Evolutionary conservation across 2,797 vertebrate species (phyloP), one percentile per base, ranked within the genome.

Genomic region (Alauda arvensis): DNA sequence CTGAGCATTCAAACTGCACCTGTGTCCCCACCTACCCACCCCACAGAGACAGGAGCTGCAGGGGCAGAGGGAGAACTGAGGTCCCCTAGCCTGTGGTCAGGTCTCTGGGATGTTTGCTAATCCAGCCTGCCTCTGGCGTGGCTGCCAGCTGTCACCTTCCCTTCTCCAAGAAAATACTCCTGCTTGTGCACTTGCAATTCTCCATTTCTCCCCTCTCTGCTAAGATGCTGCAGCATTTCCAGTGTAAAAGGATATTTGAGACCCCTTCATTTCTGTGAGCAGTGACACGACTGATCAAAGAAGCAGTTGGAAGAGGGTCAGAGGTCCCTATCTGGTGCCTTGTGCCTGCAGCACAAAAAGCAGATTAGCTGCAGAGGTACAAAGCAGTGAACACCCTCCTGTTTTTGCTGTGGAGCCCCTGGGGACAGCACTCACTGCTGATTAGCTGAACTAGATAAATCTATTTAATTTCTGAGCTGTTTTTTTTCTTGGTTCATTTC

Each of bases 321-420:
- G 28, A 13, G 37, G 34, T 71, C 37, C 72, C 57, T 53, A 2
- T 53, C 60, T 70, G 65, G 21, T 56, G 63, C 52, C 69, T 68
- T 1, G 2, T 37, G 60, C 56, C 82, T 55, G 34, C 46, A 33
- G 24, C 83, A 60, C 1, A 8, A 53, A 55, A 67, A 81, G 39
- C 52, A 6, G 43, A 68, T 66, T 5, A 59, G 65, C 67, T 0
- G 5, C 61, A 56, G 87, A 85, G 48, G 51, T 46, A 86, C 37
- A 55, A 45, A 71, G 86, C 33, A 34, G 42, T 0, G 0, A 14
- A 46, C 6, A 0, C 14, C 51, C 65, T 79, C 57, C 40, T 51
- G 81, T 72, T 60, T 61, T 60, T 61, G 74, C 63, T 51, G 18
- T 48, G 67, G 43, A 76, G 84, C 74, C 91, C 60, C 67, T 31